Evolutionary conservation across 1,140 invertebrate species (phyloP).

Genomic region (Caerostris darwini): DNA sequence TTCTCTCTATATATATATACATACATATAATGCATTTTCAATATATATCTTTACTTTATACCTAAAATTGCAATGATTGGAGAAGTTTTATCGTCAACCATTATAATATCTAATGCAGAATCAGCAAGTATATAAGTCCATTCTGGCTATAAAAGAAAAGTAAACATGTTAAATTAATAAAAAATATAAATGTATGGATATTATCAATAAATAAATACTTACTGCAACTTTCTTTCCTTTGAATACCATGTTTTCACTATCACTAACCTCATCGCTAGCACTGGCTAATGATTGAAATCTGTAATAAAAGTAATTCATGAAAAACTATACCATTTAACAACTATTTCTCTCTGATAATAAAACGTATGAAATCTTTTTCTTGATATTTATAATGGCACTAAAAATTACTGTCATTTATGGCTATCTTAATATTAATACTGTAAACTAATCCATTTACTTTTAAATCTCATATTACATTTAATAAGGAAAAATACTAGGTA

Average conservation of each 20-base stretch:
- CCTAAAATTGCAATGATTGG: constrained; percentile 87
- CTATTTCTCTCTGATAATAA: no score
- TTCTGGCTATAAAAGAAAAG: constrained; percentile 82
- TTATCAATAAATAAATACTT: constrained; percentile 76
- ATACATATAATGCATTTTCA: neutral
- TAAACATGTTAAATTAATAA: neutral
- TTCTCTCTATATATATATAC: no score
- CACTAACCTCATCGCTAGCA: constrained; percentile 81
- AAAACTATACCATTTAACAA: no score
- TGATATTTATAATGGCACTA: no score
- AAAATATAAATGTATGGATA: neutral
- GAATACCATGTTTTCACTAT: constrained; percentile 81
- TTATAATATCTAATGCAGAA: constrained; percentile 86
- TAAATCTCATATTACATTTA: no score
- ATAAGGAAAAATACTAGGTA: no score
- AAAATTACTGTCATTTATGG: no score
- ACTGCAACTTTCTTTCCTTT: constrained; percentile 82
- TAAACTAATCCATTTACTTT: no score
- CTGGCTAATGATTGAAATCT: constrained; percentile 82
- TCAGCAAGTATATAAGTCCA: constrained; percentile 91
- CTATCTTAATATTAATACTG: no score
- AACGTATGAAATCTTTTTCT: no score
- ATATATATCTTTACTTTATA: constrained; percentile 21
- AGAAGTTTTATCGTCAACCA: constrained; percentile 83
- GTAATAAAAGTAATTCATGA: neutral